Base-by-base conservation (phyloP, 2,113 vertebrate genomes). In the Eudyptes chrysolophus region DNA sequence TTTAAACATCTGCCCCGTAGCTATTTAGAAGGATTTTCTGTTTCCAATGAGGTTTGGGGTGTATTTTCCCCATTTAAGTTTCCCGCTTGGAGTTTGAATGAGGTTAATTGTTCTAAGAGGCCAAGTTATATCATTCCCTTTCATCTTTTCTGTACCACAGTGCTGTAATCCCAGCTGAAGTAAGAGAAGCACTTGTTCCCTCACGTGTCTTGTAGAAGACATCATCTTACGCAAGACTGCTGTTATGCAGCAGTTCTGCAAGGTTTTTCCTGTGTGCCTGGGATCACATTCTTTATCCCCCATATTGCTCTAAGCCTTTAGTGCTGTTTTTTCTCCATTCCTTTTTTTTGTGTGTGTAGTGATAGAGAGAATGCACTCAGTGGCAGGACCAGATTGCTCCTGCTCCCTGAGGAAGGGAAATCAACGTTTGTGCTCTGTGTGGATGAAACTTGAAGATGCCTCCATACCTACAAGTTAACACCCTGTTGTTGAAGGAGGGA, bases 201-300 rank as follows among this genome's bases (percentile, higher is more conserved):
- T 89, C 1, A 0, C 0, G 0, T 58, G 10, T 32, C 38, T 48
- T 52, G 26, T 21, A n/a, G 68, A 88, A 55, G 25, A 54, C 25
- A 20, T 88, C 3, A 9, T 66, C 14, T 92, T 72, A 46, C 0
- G 3, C 30, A 8, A 4, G 11, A 11, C 66, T 65, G 74, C 51
- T 62, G 6, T 66, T 60, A 29, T 1, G 5, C 27, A 57, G 70
- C 54, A 40, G 32, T 81, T 92, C 75, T 70, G 44, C 4, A 9
- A 57, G 25, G 26, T 34, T 58, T 88, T 71, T 65, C 20, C 29
- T 51, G 5, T 29, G 10, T 78, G n/a, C n/a, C 57, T 92, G 57
- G 38, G 21, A 17, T 74, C 29, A 21, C 19, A 9, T n/a, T 86
- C 51, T 40, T 58, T 78, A 61, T 84, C 18, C 38, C 12, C 30